These are phyloP conservation scores for Drosophila mimica DNA, from an alignment of 2,888 invertebrate genomes.

Conservation along the genomic window DNA sequence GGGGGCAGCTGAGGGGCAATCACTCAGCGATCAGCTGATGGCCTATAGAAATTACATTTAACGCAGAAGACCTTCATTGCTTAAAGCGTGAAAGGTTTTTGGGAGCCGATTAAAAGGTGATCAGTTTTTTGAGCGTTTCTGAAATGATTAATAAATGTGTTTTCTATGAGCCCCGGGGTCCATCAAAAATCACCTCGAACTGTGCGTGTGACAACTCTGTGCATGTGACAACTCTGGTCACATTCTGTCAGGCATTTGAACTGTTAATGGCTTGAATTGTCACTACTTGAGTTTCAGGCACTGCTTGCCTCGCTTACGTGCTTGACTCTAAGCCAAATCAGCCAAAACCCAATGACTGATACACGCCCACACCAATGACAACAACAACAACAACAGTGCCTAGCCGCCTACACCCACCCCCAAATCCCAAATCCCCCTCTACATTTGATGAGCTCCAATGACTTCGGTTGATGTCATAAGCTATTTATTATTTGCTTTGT, in stretches of 20 bases:
- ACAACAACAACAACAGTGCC: constrained; percentile 20
- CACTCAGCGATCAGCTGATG: constrained; percentile 21
- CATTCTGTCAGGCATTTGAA: constrained; percentile 26
- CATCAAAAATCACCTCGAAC: constrained; percentile 42
- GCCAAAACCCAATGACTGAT: constrained; percentile 28
- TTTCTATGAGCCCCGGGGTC: constrained; percentile 23
- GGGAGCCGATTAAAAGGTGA: constrained; percentile 28
- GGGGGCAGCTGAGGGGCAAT: constrained; percentile 21
- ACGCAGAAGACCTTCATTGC: constrained; percentile 44
- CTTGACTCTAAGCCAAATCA: constrained; percentile 46
- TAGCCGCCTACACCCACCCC: background rate
- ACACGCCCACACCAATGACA: constrained; percentile 42
- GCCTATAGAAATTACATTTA: constrained; percentile 18
- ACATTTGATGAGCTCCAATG: constrained; percentile 47
- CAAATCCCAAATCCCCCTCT: constrained; percentile 6
- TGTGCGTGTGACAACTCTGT: constrained; percentile 26
- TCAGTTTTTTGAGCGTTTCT: constrained; percentile 9
- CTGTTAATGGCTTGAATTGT: constrained; percentile 46
- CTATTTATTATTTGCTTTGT: constrained; percentile 60
- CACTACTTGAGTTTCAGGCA: constrained; percentile 33
- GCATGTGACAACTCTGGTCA: constrained; percentile 29
- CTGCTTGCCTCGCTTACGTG: constrained; percentile 35
- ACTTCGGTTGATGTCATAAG: constrained; percentile 64
- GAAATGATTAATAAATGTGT: constrained; percentile 23
- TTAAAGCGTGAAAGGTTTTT: constrained; percentile 49